Percentiles rank a stretch among this genome's conserved stretches.
Evolutionary conservation across 2,888 invertebrate genomes (phyloP).

Genomic region (Archaeoteleia sp.): DNA sequence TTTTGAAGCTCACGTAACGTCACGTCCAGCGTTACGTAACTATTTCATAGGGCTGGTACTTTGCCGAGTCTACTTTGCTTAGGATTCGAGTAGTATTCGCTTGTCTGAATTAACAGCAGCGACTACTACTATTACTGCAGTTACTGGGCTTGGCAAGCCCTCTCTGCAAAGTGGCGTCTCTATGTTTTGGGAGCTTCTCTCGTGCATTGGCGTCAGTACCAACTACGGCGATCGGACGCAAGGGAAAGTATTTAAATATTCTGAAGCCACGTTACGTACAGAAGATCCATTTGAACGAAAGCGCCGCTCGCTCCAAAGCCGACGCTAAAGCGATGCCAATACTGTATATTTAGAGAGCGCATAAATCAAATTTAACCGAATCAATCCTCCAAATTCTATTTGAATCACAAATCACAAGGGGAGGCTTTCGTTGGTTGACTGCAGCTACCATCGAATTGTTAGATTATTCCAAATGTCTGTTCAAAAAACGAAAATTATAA

Average conservation of each 20-base stretch:
- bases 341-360: conserved; percentile 20
- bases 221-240: conserved; percentile 19
- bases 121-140: conserved; percentile 18
- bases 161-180: conserved; percentile 10
- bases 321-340: conserved; percentile 18
- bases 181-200: conserved; percentile 18
- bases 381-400: conserved; percentile 20
- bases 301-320: conserved; percentile 10
- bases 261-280: conserved; percentile 11
- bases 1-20: background rate
- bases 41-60: conserved; percentile 8
- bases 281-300: conserved; percentile 24
- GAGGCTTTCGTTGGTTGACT: conserved; percentile 12
- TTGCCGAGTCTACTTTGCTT: conserved; percentile 11
- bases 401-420: conserved; percentile 20
- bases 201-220: conserved; percentile 21
- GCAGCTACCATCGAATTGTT: conserved; percentile 1
- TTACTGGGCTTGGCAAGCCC: conserved; percentile 24
- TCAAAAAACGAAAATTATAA: background rate
- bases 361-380: conserved; percentile 20
- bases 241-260: conserved; percentile 26
- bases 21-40: conserved; percentile 1
- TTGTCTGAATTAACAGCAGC: conserved; percentile 59
- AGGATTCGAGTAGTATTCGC: conserved; percentile 33
- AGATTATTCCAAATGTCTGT: conserved; percentile 4